Evolutionary conservation across 2,113 vertebrate species (phyloP).

Genomic region (Neolamprologus devosi): DNA sequence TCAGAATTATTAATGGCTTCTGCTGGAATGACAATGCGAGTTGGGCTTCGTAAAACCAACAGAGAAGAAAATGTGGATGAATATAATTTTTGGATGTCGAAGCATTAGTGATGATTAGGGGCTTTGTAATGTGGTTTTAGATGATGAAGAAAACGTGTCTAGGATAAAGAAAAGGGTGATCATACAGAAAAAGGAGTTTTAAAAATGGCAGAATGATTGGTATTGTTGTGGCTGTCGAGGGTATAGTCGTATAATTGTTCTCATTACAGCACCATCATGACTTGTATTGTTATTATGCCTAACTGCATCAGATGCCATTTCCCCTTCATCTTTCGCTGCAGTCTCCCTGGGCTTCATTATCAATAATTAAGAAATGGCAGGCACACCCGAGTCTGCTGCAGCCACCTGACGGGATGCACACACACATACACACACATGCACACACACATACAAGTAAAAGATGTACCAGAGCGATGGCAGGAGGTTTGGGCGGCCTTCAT

Average conservation of each 20-base stretch:
- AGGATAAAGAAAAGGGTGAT: neutral
- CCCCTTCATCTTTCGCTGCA: conserved; percentile 42
- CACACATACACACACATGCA: neutral
- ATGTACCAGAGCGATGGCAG: neutral
- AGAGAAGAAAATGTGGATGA: neutral
- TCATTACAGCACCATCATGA: conserved; percentile 44
- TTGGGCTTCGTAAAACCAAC: conserved; percentile 3
- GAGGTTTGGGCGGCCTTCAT: conserved; percentile 24
- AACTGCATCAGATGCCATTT: conserved; percentile 54
- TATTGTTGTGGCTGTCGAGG: conserved; percentile 34
- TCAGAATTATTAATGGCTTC: conserved; percentile 34
- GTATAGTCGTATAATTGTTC: conserved; percentile 42
- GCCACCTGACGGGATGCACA: conserved; percentile 31
- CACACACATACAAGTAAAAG: neutral
- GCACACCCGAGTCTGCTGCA: conserved; percentile 40
- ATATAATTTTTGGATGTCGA: neutral
- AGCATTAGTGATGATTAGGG: neutral
- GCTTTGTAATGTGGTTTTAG: neutral
- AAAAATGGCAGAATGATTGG: conserved; percentile 3
- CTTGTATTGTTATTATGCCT: conserved; percentile 52
- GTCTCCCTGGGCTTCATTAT: conserved; percentile 63
- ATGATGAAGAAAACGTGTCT: neutral
- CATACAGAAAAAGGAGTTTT: neutral
- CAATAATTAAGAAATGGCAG: conserved; percentile 72
- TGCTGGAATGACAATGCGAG: neutral